These are phyloP conservation scores for Pelochelys cantorii DNA, from an alignment of 2,797 vertebrate genomes.

Conservation along the genomic window DNA sequence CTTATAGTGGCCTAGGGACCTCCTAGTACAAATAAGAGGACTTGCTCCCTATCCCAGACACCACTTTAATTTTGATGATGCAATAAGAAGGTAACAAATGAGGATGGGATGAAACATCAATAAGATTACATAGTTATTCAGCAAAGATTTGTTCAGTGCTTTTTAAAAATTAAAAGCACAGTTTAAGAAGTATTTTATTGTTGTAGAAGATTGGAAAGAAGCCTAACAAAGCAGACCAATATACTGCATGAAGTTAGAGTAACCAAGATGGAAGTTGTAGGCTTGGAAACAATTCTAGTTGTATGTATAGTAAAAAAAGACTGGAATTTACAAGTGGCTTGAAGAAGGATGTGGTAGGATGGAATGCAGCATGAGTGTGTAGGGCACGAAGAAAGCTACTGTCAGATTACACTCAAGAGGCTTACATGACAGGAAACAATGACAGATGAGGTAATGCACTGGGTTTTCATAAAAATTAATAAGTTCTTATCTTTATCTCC, in stretches of 20 bases:
- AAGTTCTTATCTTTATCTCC: neutral
- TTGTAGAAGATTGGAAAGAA: too few species aligned
- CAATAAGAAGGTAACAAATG: neutral
- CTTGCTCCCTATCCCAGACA: neutral
- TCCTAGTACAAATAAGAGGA: too few species aligned
- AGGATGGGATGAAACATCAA: accelerated
- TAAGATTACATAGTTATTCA: neutral
- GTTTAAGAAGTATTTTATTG: too few species aligned
- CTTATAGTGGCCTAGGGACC: too few species aligned
- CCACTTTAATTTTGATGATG: neutral
- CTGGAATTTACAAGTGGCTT: neutral
- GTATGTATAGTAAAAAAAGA: too few species aligned
- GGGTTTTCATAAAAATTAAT: neutral
- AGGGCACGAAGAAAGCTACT: neutral
- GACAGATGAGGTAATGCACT: too few species aligned
- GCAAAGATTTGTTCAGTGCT: neutral
- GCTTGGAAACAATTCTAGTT: too few species aligned
- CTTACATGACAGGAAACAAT: neutral
- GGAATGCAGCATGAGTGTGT: neutral
- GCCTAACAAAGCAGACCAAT: too few species aligned
- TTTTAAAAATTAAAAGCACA: too few species aligned
- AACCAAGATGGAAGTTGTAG: neutral
- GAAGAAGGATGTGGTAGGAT: neutral
- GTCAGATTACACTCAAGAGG: neutral
- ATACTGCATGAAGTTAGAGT: neutral